These are phyloP conservation scores for Amiota minor DNA, from an alignment of 2,888 invertebrate species.

Conservation along the genomic window DNA sequence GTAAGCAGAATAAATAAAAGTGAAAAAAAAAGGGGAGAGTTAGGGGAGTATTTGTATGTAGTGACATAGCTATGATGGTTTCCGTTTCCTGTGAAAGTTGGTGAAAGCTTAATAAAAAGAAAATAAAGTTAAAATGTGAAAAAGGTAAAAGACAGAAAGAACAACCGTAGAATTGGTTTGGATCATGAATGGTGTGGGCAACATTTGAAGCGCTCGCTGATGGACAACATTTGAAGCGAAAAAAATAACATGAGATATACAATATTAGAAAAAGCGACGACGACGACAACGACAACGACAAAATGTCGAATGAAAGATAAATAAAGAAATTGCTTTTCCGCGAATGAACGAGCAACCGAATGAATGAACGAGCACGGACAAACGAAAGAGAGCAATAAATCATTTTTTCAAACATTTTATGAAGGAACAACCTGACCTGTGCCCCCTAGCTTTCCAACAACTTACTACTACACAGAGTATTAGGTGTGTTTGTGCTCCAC, in stretches of 20 bases:
- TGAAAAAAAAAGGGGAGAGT: background rate
- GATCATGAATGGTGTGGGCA: background rate
- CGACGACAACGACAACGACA: constrained; percentile 40
- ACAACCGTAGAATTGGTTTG: background rate
- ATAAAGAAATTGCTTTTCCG: constrained; percentile 50
- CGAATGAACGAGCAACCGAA: background rate
- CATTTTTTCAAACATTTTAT: constrained; percentile 21
- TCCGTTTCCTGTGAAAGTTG: constrained; percentile 5
- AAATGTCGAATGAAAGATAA: constrained; percentile 68
- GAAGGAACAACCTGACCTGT: constrained; percentile 9
- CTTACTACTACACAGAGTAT: background rate
- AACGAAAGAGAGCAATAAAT: constrained; percentile 33
- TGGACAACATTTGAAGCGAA: constrained; percentile 9
- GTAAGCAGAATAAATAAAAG: constrained; percentile 4
- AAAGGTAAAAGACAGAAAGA: constrained; percentile 39
- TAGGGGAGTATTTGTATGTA: background rate
- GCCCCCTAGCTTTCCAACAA: background rate
- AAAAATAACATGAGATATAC: constrained; percentile 57
- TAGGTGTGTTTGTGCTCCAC: background rate
- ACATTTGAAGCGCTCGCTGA: background rate
- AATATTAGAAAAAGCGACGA: constrained; percentile 62
- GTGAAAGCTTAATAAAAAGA: constrained; percentile 25
- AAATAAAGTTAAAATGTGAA: constrained; percentile 51
- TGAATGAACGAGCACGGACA: constrained; percentile 3
- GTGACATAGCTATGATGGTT: background rate